These are phyloP conservation scores for Halocynthia aurantium DNA, from an alignment of 23 tunicate species.

Conservation along the genomic window DNA sequence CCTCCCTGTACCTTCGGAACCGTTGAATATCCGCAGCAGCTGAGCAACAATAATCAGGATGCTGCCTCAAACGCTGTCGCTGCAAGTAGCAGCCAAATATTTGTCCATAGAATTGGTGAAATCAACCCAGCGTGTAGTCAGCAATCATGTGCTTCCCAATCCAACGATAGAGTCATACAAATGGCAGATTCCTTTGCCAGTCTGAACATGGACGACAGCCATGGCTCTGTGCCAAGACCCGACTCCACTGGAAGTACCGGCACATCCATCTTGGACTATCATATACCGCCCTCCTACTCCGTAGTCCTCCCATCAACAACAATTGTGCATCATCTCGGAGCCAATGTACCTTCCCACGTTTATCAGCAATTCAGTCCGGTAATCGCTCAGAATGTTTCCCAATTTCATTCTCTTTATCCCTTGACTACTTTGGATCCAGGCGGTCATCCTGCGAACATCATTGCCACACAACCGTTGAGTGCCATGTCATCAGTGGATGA, in stretches of 20 bases:
- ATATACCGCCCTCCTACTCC: slow-evolving; percentile 2
- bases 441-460: background rate
- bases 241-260: background rate
- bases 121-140: background rate
- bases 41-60: too few species aligned
- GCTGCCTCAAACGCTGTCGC: too few species aligned
- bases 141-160: background rate
- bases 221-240: background rate
- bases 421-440: background rate
- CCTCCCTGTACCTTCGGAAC: too few species aligned
- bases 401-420: slow-evolving; percentile 10
- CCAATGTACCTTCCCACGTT: background rate
- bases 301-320: slow-evolving; percentile 13
- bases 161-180: background rate
- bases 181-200: slow-evolving; percentile 1
- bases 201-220: background rate
- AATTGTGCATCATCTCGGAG: slow-evolving; percentile 6
- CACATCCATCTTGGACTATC: background rate
- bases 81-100: too few species aligned
- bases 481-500: background rate
- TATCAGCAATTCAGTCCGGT: slow-evolving; percentile 17
- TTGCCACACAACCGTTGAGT: background rate
- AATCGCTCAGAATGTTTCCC: background rate
- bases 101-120: too few species aligned
- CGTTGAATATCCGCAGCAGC: too few species aligned